These are phyloP conservation scores for Peromyscus maniculatus DNA, from an alignment of 2,113 vertebrate species.

Conservation along the genomic window DNA sequence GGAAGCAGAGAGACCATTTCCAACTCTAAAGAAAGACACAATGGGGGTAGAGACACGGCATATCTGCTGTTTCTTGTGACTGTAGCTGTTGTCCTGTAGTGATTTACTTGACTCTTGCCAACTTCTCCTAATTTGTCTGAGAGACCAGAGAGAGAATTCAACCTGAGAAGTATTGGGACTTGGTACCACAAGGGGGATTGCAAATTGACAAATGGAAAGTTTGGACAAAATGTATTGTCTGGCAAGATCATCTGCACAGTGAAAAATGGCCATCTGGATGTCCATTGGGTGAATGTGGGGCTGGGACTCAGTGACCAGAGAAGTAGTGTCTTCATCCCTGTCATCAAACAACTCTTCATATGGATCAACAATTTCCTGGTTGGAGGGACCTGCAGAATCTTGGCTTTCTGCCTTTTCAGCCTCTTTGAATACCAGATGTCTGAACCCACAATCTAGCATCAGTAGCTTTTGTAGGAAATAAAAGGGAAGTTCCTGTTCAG, in stretches of 20 bases:
- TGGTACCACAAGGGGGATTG: background rate
- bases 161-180: background rate
- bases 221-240: background rate
- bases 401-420: background rate
- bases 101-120: background rate
- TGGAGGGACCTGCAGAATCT: background rate
- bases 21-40: background rate
- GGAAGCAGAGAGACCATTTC: background rate
- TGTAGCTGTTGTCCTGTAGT: background rate
- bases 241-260: background rate
- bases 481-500: slow-evolving; percentile 82
- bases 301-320: no score
- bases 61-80: background rate
- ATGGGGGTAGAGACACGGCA: background rate
- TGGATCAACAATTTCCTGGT: background rate
- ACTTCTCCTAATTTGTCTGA: background rate
- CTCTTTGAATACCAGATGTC: slow-evolving; percentile 81
- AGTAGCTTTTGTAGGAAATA: slow-evolving; percentile 84
- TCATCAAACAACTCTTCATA: background rate
- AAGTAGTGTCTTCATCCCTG: background rate
- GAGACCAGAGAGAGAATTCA: background rate
- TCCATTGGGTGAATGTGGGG: background rate
- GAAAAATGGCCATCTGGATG: background rate
- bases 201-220: background rate
- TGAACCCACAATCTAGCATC: slow-evolving; percentile 81